Evolutionary conservation across 2,888 invertebrate species (phyloP), one percentile per base, ranked within the genome.

Genomic region (Marronus borbonicus): DNA sequence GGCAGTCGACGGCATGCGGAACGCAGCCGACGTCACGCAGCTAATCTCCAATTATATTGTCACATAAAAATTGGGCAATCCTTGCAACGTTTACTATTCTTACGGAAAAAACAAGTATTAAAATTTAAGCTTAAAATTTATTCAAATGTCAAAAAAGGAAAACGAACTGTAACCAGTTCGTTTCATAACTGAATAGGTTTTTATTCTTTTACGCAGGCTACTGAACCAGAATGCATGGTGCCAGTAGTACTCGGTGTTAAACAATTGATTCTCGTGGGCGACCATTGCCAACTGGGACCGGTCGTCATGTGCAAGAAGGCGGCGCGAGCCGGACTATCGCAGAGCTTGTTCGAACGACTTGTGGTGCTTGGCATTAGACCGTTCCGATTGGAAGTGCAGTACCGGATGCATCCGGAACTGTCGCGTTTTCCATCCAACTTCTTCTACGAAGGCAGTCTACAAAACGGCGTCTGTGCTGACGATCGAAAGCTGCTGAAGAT

Each of bases 301-400:
- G 99, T 99, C 0, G 99, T 99, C 0, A 98, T 99, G 98, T 99
- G 98, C 90, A 99, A 99, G 89, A 98, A 98, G 87, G 99, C 99
- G 0, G 98, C 98, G 0, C 93, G 96, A 76, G 99, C 99, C 0
- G 99, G 99, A 1, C 92, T 99, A 28, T 97, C 97, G 0, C 99
- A 99, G 88, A 98, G 98, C 74, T 91, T 99, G 79, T 99, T 99
- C 88, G 99, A 99, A 87, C 92, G 99, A 4, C 91, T 99, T 0
- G 99, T 99, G 0, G 98, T 99, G 0, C 92, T 99, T 5, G 99
- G 99, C 8, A 99, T 98, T 83, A 92, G 98, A 36, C 99, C 99
- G 0, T 98, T 99, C 89, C 93, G 99, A 0, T 91, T 99, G 58
- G 98, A 99, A 88, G 97, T 98, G 0, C 99, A 99, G 87, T 99